phyloP scores from a whole-genome alignment of 2,797 vertebrate species.

The Leucoraja ocellata region DNA sequence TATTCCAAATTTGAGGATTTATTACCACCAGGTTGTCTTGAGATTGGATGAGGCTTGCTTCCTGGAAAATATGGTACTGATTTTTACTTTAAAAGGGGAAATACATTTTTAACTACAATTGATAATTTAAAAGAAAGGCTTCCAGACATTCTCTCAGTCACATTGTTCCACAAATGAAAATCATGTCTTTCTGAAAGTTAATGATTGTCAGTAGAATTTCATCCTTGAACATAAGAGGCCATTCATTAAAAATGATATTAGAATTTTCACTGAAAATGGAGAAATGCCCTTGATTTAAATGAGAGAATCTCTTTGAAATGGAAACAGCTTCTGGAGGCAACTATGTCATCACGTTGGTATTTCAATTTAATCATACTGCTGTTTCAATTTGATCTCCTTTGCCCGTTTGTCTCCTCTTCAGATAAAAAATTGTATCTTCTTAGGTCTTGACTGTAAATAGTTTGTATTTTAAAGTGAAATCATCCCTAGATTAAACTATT shows the following conservation, averaged over 20 bases:
- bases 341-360: not conserved
- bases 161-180: not conserved
- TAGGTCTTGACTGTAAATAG: not conserved
- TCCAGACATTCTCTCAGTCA: not conserved
- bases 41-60: not conserved
- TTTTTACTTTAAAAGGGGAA: no score
- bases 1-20: not conserved
- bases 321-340: constrained; percentile 3
- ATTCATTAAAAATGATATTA: not conserved
- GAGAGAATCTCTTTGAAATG: not conserved
- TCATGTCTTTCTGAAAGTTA: not conserved
- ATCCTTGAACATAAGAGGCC: not conserved
- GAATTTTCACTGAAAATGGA: not conserved
- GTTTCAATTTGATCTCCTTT: not conserved
- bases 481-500: not conserved
- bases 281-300: not conserved
- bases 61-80: not conserved
- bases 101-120: not conserved
- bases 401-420: not conserved
- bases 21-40: not conserved
- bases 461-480: not conserved
- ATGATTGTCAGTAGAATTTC: not conserved
- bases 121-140: not conserved
- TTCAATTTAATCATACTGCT: not conserved
- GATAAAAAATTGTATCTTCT: not conserved